Percentiles rank a stretch among this genome's conserved stretches.
Conservation (phyloP, 2,888 invertebrate genomes). For the Nymphalis c-album region DNA sequence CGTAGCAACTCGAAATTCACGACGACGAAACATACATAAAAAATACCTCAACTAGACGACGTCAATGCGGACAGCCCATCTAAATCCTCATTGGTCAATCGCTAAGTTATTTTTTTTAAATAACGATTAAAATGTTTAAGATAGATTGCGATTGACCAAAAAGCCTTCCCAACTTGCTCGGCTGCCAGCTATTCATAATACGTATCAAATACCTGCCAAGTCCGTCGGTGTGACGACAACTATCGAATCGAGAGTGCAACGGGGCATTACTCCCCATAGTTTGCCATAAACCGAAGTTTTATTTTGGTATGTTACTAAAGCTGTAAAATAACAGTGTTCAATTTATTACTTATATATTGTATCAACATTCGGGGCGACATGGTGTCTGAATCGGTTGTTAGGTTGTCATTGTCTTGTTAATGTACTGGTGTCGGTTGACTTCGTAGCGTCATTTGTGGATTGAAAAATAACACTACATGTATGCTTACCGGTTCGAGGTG, state of each 20-base stretch:
- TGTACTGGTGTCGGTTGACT: conserved; percentile 28
- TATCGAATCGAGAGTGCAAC: conserved; percentile 75
- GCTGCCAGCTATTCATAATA: conserved; percentile 69
- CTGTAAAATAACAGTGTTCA: conserved; percentile 80
- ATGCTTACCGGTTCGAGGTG: conserved; percentile 76
- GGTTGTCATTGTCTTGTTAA: conserved; percentile 29
- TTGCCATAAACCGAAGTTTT: conserved; percentile 77
- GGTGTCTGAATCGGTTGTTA: conserved; percentile 41
- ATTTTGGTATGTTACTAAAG: conserved; percentile 77
- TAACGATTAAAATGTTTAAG: conserved; percentile 28
- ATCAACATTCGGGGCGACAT: conserved; percentile 46
- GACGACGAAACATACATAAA: conserved; percentile 63
- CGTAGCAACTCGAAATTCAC: conserved; percentile 49
- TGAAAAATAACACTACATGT: conserved; percentile 30
- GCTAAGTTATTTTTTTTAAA: conserved; percentile 40
- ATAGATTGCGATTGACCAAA: conserved; percentile 48
- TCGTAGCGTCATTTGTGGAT: conserved; percentile 22
- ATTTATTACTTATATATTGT: conserved; percentile 72
- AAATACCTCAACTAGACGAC: conserved; percentile 70
- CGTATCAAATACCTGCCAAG: conserved; percentile 80
- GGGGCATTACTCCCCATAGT: conserved; percentile 70
- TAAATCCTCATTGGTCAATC: conserved; percentile 51
- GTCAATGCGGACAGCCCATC: conserved; percentile 60
- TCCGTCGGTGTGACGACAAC: conserved; percentile 80
- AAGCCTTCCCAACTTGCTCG: conserved; percentile 47